Conservation (phyloP, 2,113 vertebrate genomes). For the Hippocampus comes region DNA sequence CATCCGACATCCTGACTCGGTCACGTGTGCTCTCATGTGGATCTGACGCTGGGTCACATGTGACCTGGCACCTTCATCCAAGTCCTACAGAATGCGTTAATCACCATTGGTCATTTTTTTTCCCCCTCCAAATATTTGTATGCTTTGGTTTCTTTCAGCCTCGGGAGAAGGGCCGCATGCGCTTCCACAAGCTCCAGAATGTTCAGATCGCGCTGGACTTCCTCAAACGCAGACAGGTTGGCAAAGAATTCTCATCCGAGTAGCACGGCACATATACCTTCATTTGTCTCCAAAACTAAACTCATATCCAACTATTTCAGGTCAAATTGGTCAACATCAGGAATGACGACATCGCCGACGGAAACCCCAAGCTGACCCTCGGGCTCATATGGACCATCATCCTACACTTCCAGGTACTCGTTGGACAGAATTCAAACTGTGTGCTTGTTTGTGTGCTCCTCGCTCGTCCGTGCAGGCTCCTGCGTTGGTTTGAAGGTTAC, state of each 20-base stretch:
- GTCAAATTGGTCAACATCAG: conserved; percentile 96
- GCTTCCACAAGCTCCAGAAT: conserved; percentile 96
- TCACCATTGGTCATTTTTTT: neutral
- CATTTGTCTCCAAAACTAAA: neutral
- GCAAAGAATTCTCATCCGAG: neutral
- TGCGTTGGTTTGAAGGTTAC: no score
- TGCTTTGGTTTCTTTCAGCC: conserved; percentile 71
- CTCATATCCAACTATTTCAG: conserved; percentile 47
- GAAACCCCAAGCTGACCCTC: conserved; percentile 93
- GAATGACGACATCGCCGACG: conserved; percentile 93
- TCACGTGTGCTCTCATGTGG: neutral
- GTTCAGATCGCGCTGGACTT: conserved; percentile 97
- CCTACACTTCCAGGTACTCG: conserved; percentile 90
- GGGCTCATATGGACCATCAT: conserved; percentile 98
- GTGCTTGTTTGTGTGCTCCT: no score
- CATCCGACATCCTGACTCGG: neutral
- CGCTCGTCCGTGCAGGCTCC: no score
- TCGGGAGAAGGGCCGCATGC: conserved; percentile 93
- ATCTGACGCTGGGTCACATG: neutral
- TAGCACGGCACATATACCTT: neutral
- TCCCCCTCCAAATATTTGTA: neutral
- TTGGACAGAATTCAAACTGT: neutral
- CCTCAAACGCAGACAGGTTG: conserved; percentile 90
- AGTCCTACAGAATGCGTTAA: neutral
- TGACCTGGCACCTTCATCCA: neutral